Evolutionary conservation across 2,888 invertebrate species (phyloP).

Genomic region (Phengaris alcon): DNA sequence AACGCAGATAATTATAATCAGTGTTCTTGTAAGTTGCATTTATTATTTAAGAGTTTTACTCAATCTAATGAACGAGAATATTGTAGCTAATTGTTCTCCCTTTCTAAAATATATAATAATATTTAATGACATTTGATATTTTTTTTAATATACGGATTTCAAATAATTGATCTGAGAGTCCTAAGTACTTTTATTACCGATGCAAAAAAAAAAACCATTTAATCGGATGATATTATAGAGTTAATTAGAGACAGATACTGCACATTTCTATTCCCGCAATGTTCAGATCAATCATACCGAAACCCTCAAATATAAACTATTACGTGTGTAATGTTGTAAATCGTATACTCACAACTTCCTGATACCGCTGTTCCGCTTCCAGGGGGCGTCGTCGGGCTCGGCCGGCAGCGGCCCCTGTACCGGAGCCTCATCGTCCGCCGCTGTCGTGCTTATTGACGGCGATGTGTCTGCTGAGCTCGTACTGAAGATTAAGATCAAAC

Average conservation of each 20-base stretch:
- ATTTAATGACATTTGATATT: background rate
- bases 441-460: constrained; percentile 59
- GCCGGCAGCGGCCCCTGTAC: constrained; percentile 98
- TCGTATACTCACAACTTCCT: constrained; percentile 89
- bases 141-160: background rate
- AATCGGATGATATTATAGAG: too few relatives aligned
- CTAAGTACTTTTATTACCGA: too few relatives aligned
- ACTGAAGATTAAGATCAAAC: constrained; percentile 30
- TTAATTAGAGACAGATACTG: too few relatives aligned
- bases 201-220: too few relatives aligned
- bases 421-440: constrained; percentile 87
- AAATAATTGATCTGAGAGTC: background rate
- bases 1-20: background rate
- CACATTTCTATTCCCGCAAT: background rate
- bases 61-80: background rate
- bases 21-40: background rate
- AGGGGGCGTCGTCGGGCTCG: constrained; percentile 98
- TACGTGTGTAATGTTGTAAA: background rate
- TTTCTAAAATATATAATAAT: background rate
- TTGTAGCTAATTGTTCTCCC: background rate
- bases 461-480: constrained; percentile 65
- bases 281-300: background rate
- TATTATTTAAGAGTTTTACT: background rate
- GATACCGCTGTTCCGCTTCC: constrained; percentile 94
- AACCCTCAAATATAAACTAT: background rate